Percentiles rank a stretch among this genome's conserved stretches.
phyloP scores from a whole-genome alignment of 2,888 invertebrate species.

The Ophion ventricosus region DNA sequence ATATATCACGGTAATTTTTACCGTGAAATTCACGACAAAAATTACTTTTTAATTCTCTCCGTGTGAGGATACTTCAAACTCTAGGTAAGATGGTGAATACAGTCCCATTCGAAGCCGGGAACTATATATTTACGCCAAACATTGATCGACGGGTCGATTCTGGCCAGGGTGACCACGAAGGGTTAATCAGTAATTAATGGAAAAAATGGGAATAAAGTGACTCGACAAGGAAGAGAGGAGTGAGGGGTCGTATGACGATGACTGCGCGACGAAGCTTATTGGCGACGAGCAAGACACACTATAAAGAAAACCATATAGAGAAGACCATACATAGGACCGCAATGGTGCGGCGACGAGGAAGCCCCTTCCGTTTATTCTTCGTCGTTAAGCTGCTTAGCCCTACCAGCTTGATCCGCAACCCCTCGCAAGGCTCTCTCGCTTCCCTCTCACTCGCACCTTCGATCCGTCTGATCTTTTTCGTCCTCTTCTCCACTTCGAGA shows the following conservation, averaged over 20 bases:
- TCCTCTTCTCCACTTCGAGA: constrained; percentile 27
- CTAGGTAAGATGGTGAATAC: no score
- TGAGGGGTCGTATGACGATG: not conserved
- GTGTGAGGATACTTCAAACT: no score
- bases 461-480: constrained; percentile 29
- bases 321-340: constrained; percentile 57
- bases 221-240: constrained; percentile 56
- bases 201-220: constrained; percentile 77
- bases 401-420: constrained; percentile 46
- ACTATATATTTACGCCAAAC: no score
- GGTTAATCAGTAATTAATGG: constrained; percentile 77
- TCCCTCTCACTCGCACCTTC: constrained; percentile 23
- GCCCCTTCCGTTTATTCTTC: constrained; percentile 66
- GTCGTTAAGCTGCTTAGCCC: constrained; percentile 64
- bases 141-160: no score
- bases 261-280: constrained; percentile 12
- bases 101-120: no score
- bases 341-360: constrained; percentile 53
- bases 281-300: constrained; percentile 1
- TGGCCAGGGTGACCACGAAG: no score
- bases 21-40: no score
- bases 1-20: no score
- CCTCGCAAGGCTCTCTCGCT: constrained; percentile 22
- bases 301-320: constrained; percentile 18
- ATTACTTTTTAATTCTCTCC: no score